Conservation (phyloP, 1,140 invertebrate genomes). For the Phthorimaea operculella region DNA sequence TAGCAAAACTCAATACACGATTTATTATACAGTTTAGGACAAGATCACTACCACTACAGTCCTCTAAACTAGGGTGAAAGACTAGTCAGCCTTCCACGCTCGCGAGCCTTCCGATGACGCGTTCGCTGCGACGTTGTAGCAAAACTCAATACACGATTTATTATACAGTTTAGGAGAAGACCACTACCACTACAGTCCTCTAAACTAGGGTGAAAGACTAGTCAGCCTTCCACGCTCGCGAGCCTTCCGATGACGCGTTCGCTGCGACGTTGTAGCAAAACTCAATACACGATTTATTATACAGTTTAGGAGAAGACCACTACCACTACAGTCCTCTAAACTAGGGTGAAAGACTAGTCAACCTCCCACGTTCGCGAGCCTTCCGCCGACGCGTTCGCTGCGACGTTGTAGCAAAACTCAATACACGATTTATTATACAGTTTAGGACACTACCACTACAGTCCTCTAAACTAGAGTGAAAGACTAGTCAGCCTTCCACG, state of each 20-base stretch:
- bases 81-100: constrained; percentile 61
- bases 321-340: too few species aligned
- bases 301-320: too few species aligned
- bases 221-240: constrained; percentile 59
- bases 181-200: too few species aligned
- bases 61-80: too few species aligned
- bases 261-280: constrained; percentile 58
- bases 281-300: constrained; percentile 30
- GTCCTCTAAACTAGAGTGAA: too few species aligned
- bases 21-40: too few species aligned
- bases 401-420: constrained; percentile 58
- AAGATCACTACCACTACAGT: too few species aligned
- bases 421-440: constrained; percentile 12
- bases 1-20: constrained; percentile 54
- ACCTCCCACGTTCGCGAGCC: constrained; percentile 62
- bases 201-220: too few species aligned
- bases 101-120: constrained; percentile 62
- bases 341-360: too few species aligned
- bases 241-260: constrained; percentile 64
- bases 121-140: constrained; percentile 62
- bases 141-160: constrained; percentile 45
- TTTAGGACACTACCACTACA: too few species aligned
- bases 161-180: too few species aligned
- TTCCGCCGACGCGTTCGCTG: constrained; percentile 65
- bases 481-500: constrained; percentile 64